phyloP scores from a whole-genome alignment of 2,888 invertebrate genomes.

The Girardia tigrina region DNA sequence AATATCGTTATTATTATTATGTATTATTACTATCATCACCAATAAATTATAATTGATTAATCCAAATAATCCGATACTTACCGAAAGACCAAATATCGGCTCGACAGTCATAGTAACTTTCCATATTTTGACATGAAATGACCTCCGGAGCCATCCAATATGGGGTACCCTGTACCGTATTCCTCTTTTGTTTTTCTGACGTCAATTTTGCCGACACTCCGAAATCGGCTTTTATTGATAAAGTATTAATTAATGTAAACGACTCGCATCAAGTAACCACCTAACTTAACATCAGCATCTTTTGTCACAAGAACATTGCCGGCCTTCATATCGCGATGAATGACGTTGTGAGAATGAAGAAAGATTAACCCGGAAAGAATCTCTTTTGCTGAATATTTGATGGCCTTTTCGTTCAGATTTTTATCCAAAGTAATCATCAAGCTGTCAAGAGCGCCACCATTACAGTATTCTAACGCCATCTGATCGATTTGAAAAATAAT shows the following conservation, averaged over 20 bases:
- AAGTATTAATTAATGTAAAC: no score
- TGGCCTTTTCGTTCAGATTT: conserved; percentile 79
- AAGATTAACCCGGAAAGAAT: conserved; percentile 68
- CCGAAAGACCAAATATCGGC: conserved; percentile 72
- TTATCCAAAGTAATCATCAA: conserved; percentile 97
- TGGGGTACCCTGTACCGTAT: conserved; percentile 97
- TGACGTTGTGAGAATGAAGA: conserved; percentile 76
- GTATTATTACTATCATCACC: no score
- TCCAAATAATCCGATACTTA: no score
- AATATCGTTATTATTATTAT: no score
- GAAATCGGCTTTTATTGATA: conserved; percentile 99
- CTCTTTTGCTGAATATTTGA: conserved; percentile 80
- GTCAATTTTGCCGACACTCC: conserved; percentile 97
- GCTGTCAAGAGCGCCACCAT: conserved; percentile 92
- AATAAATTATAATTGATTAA: no score
- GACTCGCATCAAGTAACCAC: no score
- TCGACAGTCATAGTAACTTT: conserved; percentile 91
- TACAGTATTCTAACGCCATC: conserved; percentile 98
- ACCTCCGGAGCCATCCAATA: conserved; percentile 99
- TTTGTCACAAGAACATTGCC: conserved; percentile 92
- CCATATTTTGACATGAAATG: conserved; percentile 91
- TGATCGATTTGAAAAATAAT: no score
- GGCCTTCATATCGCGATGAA: conserved; percentile 93
- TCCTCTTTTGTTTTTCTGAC: conserved; percentile 80
- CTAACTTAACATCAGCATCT: conserved; percentile 80